Conservation (phyloP, 2,888 invertebrate genomes). For the Myopa tessellatipennis region DNA sequence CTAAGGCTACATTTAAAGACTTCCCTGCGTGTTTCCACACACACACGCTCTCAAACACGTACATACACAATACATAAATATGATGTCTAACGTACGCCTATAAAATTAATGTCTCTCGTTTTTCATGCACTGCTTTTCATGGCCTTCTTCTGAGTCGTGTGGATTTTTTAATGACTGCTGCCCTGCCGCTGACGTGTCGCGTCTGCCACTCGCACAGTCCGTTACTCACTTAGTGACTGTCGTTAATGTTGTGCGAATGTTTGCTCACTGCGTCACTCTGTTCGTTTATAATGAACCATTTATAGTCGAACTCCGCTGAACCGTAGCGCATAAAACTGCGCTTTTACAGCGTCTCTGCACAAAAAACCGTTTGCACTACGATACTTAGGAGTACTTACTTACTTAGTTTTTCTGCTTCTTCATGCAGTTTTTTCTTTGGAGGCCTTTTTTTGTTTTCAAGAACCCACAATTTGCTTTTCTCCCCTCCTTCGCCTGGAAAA, state of each 20-base stretch:
- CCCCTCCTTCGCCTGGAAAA: neutral
- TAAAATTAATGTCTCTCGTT: slow-evolving; percentile 60
- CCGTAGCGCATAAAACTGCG: slow-evolving; percentile 20
- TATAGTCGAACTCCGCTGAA: slow-evolving; percentile 32
- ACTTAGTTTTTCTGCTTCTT: neutral
- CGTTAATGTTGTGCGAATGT: neutral
- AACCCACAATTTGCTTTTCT: too few species aligned
- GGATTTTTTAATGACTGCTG: slow-evolving; percentile 10
- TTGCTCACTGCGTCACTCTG: neutral
- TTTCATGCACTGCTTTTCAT: slow-evolving; percentile 8
- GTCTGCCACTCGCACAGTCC: slow-evolving; percentile 7
- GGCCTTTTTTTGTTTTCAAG: neutral
- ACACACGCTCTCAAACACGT: too few species aligned
- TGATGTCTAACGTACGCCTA: slow-evolving; percentile 42
- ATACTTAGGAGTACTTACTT: neutral
- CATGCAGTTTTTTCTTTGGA: neutral
- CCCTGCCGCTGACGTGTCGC: slow-evolving; percentile 7
- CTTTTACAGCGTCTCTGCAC: slow-evolving; percentile 1
- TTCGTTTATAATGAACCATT: slow-evolving; percentile 34
- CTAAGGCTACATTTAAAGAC: slow-evolving; percentile 1
- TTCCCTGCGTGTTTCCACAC: neutral
- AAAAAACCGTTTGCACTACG: neutral
- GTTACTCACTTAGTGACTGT: slow-evolving; percentile 19
- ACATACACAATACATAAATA: neutral
- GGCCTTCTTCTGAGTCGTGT: neutral